phyloP scores from a whole-genome alignment of 2,113 vertebrate genomes.

The Pedetes capensis region DNA sequence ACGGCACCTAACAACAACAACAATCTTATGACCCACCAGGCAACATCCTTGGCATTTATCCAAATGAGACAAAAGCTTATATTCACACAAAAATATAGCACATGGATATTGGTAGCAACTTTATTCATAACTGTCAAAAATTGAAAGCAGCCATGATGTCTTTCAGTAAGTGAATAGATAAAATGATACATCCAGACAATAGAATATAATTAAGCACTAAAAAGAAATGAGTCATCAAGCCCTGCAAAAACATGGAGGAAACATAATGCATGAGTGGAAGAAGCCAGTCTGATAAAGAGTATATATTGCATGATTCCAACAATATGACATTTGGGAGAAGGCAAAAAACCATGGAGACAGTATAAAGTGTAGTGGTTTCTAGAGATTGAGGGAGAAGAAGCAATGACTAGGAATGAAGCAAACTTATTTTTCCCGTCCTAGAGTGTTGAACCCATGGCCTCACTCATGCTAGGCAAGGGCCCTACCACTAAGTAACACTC shows the following conservation, averaged over 20 bases:
- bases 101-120: background rate
- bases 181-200: background rate
- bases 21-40: no score
- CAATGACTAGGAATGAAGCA: background rate
- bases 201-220: background rate
- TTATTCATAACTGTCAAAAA: background rate
- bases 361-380: background rate
- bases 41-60: background rate
- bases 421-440: no score
- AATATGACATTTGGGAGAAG: background rate
- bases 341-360: background rate
- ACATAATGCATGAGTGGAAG: background rate
- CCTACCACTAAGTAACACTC: no score
- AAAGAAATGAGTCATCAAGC: background rate
- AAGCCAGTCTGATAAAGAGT: background rate
- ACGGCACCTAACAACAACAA: no score
- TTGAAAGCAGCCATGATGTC: background rate
- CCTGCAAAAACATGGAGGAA: background rate
- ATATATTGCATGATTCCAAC: background rate
- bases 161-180: background rate
- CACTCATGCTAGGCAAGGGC: no score
- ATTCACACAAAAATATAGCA: background rate
- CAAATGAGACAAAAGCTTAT: background rate
- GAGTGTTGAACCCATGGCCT: no score
- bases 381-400: background rate